phyloP scores from a whole-genome alignment of 2,113 vertebrate genomes.

The Malaclemys terrapin region DNA sequence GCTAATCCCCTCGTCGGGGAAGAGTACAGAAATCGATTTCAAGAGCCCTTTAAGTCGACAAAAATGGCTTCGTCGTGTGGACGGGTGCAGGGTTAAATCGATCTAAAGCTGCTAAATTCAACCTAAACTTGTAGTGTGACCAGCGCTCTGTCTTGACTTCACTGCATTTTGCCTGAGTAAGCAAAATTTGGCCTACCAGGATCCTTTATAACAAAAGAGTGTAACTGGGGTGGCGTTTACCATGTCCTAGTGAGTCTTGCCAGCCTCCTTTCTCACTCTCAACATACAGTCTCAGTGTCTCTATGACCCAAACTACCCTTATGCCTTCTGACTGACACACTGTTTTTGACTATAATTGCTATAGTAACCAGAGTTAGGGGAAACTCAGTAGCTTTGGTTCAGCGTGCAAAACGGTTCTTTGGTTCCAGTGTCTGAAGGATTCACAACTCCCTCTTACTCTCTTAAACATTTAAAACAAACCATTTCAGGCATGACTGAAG shows the following conservation, averaged over 20 bases:
- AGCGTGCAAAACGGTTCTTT: rapidly evolving
- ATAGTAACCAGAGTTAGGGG: not conserved
- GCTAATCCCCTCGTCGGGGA: too few species aligned
- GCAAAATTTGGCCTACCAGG: not conserved
- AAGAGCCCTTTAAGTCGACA: too few species aligned
- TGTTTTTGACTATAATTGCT: not conserved
- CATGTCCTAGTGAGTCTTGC: not conserved
- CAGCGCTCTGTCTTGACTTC: not conserved
- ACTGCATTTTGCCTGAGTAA: not conserved
- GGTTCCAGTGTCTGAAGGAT: not conserved
- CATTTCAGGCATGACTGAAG: not conserved
- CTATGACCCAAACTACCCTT: not conserved
- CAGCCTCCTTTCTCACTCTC: not conserved
- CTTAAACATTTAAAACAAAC: not conserved
- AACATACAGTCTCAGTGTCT: not conserved
- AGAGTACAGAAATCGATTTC: too few species aligned
- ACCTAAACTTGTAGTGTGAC: too few species aligned
- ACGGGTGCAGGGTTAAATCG: too few species aligned
- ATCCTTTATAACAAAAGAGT: not conserved
- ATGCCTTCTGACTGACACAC: not conserved
- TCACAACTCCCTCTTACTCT: not conserved
- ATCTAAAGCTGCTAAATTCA: too few species aligned
- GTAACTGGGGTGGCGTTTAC: not conserved
- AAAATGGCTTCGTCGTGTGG: too few species aligned
- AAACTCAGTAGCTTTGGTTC: not conserved